Base-by-base conservation (phyloP, 1,140 invertebrate genomes). In the Zophobas atratus region DNA sequence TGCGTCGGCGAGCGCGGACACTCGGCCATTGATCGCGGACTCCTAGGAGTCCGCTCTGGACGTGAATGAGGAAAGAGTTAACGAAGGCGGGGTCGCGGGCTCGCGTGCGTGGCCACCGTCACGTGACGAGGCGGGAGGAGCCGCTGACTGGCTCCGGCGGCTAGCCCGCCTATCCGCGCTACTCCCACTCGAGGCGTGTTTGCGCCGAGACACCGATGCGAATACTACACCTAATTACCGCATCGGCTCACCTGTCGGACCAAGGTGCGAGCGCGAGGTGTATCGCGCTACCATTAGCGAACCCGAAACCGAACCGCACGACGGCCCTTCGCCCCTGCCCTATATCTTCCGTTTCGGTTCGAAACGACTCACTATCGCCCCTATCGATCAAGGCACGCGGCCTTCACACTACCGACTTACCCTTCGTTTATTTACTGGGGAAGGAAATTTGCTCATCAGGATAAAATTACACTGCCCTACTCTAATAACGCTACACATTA, bases 11-110 rank as follows among this genome's bases (percentile, higher is more conserved):
- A 81, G 79, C 83, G 81, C 84, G 83, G 85, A 84, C 81, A 81
- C 83, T 83, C 84, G 84, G 85, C 84, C 84, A 85, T 85, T 85
- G 84, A 85, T 85, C 77, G 84, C 78, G 80, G 57, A 57, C 36
- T 43, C 60, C 57, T 41, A 2, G 57, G 33, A 41, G 56, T 63
- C 57, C 43, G 43, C 67, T 35, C 43, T 60, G 60, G 78, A 76
- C 78, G 79, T 79, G 82, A 84, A 83, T 81, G 82, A 82, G 77
- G 79, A 82, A 83, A 81, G 82, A 84, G 81, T 81, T 82, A 77
- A 51, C 74, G 83, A 74, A 79, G 83, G 83, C 82, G 81, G 82
- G 81, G 84, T 77, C 79, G 79, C 35, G 63, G 75, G 55, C 79
- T 74, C 74, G 81, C 79, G 82, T 80, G 80, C 81, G 81, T 81